Conservation (phyloP, 2,888 invertebrate genomes). For the Agrochola lychnidis region DNA sequence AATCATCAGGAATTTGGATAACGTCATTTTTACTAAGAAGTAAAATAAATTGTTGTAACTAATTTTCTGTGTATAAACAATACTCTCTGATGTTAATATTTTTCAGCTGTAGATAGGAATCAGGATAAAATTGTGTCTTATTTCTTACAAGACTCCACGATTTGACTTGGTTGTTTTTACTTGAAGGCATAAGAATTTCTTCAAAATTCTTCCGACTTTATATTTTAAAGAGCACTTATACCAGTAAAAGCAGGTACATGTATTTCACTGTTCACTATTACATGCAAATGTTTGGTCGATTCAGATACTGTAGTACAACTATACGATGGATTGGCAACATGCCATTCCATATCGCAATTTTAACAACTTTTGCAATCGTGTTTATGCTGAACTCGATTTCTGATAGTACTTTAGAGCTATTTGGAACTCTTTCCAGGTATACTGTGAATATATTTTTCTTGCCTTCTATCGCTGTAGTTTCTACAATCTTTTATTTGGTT, state of each 20-base stretch:
- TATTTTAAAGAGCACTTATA: not conserved
- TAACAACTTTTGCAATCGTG: slow-evolving; percentile 52
- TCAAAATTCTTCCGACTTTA: slow-evolving; percentile 1
- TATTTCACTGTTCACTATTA: not conserved
- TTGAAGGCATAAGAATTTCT: not conserved
- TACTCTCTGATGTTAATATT: slow-evolving; percentile 63
- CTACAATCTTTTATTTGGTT: not conserved
- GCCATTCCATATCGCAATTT: slow-evolving; percentile 53
- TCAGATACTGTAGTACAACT: slow-evolving; percentile 25
- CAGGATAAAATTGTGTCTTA: not conserved
- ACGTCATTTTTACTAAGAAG: slow-evolving; percentile 61
- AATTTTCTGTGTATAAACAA: slow-evolving; percentile 62
- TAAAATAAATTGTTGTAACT: slow-evolving; percentile 53
- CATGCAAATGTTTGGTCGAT: slow-evolving; percentile 29
- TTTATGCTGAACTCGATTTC: slow-evolving; percentile 41
- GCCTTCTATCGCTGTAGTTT: not conserved
- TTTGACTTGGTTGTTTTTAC: not conserved
- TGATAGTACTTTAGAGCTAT: slow-evolving; percentile 26
- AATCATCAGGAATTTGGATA: slow-evolving; percentile 82
- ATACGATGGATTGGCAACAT: slow-evolving; percentile 50
- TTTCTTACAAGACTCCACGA: not conserved
- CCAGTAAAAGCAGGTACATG: not conserved
- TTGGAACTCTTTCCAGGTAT: slow-evolving; percentile 2
- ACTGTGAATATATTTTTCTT: not conserved
- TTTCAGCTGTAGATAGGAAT: slow-evolving; percentile 64